Base-by-base conservation (phyloP, 2,113 vertebrate species). In the Cynocephalus volans region DNA sequence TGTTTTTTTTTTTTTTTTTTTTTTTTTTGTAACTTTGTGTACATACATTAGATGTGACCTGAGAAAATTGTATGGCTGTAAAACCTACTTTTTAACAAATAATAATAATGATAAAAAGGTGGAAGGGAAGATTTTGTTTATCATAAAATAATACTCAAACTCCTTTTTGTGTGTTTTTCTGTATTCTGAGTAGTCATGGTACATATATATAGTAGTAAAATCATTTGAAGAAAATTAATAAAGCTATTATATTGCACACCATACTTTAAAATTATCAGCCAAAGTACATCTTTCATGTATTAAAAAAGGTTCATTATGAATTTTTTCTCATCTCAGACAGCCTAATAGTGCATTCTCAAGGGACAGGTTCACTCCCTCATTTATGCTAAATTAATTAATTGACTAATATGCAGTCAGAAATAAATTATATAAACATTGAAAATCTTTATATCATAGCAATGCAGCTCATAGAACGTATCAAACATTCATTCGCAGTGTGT, bases 371-470 rank as follows among this genome's bases (percentile, higher is more conserved):
- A 81, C 36, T 86, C 36, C 11, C 3, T 81, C 11, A 69, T 87
- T 64, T 62, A 31, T 76, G 60, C 45, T 69, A 87, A 86, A 86
- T 75, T 83, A 52, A 65, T 83, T 76, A 56, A 75, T 88, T 60
- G 50, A 8, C n/a, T 81, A 82, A 26, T 52, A 31, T n/a, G 4
- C n/a, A 26, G 12, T 62, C 54, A 87, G n/a, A 67, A 85, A 36
- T 31, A 65, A 85, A 62, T 84, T 28, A 41, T 73, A n/a, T 65
- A 56, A 81, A 50, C 5, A 90, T 58, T 90, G 6, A 45, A 80
- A 81, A 81, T 85, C 1, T 70, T 72, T 72, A 45, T 62, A 58
- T 60, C 24, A 72, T 48, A 85, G n/a, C 0, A 52, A 24, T 72
- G 52, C 1, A 65, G 36, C 6, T 72, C 50, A 45, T 33, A 48